A percentile compares a stretch with the other conserved stretches of the same genome.
Evolutionary conservation across 2,888 invertebrate genomes (phyloP).

Genomic region (Thymelicus lineola): DNA sequence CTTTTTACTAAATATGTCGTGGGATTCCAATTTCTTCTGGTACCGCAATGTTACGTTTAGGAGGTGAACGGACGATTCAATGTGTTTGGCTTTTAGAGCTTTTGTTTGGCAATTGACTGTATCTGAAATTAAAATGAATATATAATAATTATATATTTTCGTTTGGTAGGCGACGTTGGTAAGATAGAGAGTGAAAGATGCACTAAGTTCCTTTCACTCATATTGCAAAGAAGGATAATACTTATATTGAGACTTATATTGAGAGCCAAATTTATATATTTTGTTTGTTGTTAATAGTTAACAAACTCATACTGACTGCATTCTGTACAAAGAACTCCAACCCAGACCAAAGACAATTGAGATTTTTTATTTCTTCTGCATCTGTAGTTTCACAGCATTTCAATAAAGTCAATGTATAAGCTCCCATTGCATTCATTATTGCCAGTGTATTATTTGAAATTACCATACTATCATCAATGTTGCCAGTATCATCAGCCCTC

Average conservation of each 20-base stretch:
- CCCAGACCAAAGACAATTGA: constrained; percentile 69
- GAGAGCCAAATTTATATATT: not conserved
- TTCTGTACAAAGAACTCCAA: constrained; percentile 68
- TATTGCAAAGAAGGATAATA: no score
- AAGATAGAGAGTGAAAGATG: no score
- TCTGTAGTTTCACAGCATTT: constrained; percentile 73
- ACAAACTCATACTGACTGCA: constrained; percentile 68
- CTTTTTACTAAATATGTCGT: constrained; percentile 64
- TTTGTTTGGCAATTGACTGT: constrained; percentile 57
- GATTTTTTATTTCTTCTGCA: constrained; percentile 63
- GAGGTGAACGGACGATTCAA: constrained; percentile 67
- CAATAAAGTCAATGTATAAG: constrained; percentile 70
- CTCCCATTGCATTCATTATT: constrained; percentile 73
- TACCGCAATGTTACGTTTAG: constrained; percentile 65
- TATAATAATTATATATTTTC: not conserved
- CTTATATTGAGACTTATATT: no score
- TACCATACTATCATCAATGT: constrained; percentile 61
- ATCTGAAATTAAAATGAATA: constrained; percentile 59
- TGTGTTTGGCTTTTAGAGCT: constrained; percentile 62
- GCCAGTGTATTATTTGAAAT: constrained; percentile 60
- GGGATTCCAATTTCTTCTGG: constrained; percentile 70
- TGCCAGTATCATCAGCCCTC: constrained; percentile 48
- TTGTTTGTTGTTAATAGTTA: no score
- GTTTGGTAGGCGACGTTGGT: no score
- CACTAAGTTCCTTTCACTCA: no score